A percentile compares a stretch with the other conserved stretches of the same genome.
Evolutionary conservation across 2,797 vertebrate species (phyloP).

Genomic region (Malacoraja senta): DNA sequence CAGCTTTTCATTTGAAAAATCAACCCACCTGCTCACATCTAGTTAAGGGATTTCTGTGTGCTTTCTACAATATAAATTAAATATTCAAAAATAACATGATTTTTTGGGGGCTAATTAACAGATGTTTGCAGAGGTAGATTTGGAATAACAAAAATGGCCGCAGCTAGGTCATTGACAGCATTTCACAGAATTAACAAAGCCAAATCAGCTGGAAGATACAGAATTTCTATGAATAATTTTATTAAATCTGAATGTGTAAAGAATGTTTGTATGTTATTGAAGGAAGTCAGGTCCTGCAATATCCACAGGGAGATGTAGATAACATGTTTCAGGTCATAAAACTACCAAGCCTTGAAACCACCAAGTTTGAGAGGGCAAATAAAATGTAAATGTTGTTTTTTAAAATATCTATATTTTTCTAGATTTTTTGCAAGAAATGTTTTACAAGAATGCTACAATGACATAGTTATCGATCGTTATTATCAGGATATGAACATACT

Average conservation of each 20-base stretch:
- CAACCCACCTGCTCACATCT: background rate
- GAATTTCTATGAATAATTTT: background rate
- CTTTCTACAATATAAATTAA: background rate
- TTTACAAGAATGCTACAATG: too few species aligned
- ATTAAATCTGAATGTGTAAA: background rate
- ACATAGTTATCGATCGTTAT: too few species aligned
- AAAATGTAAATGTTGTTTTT: slow-evolving; percentile 1
- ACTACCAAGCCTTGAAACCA: background rate
- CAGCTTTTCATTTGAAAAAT: background rate
- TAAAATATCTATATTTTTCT: background rate
- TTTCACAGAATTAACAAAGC: background rate
- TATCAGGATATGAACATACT: background rate
- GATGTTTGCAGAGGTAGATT: background rate
- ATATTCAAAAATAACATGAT: background rate
- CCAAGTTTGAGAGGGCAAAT: background rate
- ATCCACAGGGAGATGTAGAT: background rate
- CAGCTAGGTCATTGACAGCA: background rate
- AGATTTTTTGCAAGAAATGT: background rate
- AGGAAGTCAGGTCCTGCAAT: background rate
- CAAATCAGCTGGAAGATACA: background rate
- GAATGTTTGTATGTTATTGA: background rate
- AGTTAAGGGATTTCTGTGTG: background rate
- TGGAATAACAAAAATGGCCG: background rate
- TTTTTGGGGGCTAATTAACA: background rate
- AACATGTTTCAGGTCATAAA: background rate